phyloP scores from a whole-genome alignment of 1,140 invertebrate genomes.

The Brachystomella parvula region DNA sequence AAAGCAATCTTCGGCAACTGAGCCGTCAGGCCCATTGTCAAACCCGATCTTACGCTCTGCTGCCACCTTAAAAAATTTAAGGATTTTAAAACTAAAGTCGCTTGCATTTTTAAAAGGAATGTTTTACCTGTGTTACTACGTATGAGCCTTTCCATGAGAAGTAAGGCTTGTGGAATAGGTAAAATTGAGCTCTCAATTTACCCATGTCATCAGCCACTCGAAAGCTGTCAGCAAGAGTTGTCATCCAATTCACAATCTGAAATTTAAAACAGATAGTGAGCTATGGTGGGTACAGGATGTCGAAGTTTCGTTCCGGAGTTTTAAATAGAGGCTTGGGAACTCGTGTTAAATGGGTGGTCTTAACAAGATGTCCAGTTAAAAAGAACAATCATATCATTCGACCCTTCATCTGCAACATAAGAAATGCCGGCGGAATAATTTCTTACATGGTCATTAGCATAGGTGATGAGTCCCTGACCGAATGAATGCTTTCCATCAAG shows the following conservation, averaged over 20 bases:
- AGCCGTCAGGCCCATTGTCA: constrained; percentile 90
- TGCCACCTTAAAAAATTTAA: constrained; percentile 46
- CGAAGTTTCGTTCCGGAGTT: too few relatives aligned
- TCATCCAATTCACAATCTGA: constrained; percentile 88
- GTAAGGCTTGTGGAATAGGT: constrained; percentile 85
- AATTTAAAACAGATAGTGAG: constrained; percentile 13
- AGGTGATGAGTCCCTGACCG: constrained; percentile 95
- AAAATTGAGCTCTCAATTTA: constrained; percentile 85
- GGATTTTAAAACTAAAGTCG: not conserved
- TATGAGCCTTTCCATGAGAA: constrained; percentile 98
- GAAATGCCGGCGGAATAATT: not conserved
- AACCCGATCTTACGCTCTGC: constrained; percentile 86
- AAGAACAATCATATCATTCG: not conserved
- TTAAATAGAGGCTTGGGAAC: too few relatives aligned
- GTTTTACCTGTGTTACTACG: constrained; percentile 76
- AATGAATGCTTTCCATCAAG: constrained; percentile 89
- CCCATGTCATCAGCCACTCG: constrained; percentile 96
- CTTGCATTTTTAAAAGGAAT: not conserved
- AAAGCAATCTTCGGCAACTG: constrained; percentile 94
- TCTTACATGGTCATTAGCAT: constrained; percentile 76
- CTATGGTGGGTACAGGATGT: too few relatives aligned
- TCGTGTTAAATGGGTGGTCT: too few relatives aligned
- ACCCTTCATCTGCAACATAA: not conserved
- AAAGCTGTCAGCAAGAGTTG: constrained; percentile 91
- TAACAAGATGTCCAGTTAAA: too few relatives aligned